Base-by-base conservation (phyloP, 2,888 invertebrate species). In the Eupithecia tripunctaria region DNA sequence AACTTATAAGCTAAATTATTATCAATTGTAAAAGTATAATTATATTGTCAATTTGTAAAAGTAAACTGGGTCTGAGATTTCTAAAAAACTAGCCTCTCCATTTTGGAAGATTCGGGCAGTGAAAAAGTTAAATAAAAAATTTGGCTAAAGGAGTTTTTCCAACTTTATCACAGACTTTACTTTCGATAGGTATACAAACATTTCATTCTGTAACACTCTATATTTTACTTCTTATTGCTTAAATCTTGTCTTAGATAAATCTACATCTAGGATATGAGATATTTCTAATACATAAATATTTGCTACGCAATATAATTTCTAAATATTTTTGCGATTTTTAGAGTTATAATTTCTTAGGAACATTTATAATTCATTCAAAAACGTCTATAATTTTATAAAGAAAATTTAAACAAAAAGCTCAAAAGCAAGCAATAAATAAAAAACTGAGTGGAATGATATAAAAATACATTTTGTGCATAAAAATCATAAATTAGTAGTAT, bases 71-170 rank as follows among this genome's bases (percentile, higher is more conserved):
- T 43, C 62, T 74, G 73, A 76, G 71, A 78, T 76, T 76, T 76
- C 27, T 38, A 36, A 68, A 38, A 73, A 71, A 67, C 60, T 66
- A 76, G 77, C 77, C 78, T 76, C 74, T 66, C 1, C 27, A 66
- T 65, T 76, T 77, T 32, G 77, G 78, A 79, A 80, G 80, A 76
- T 27, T 78, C 71, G 65, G 70, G 75, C 80, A 77, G 68, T 76
- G 70, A 74, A 56, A 56, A 56, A 56, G 67, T 63, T 18, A 77
- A 68, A 72, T 71, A 64, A 77, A 81, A 76, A 82, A 84, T 86
- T 86, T 86, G 86, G 85, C 87, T 84, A 80, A 73, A 69, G 18
- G 75, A 78, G 32, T 63, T 75, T 78, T 76, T 74, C 66, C 64
- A 68, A 72, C 67, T 27, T 72, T 78, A 78, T 78, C 78, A 79